Evolutionary conservation across 2,888 invertebrate genomes (phyloP).

Genomic region (Apoda limacodes): DNA sequence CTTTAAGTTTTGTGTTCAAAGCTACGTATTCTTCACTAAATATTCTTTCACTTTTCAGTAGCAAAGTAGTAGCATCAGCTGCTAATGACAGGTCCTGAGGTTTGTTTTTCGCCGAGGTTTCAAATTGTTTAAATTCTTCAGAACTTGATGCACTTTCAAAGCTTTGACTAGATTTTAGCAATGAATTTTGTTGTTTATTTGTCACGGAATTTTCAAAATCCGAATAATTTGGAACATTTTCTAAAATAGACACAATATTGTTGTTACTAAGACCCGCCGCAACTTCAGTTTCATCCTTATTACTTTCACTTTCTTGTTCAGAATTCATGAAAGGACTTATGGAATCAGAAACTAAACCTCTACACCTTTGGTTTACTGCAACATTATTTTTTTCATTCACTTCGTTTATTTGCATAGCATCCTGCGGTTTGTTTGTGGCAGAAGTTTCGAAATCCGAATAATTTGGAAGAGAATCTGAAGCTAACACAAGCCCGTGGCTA

Average conservation of each 20-base stretch:
- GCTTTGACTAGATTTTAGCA: constrained; percentile 35
- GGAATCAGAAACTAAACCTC: too few relatives aligned
- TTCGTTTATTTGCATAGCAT: too few relatives aligned
- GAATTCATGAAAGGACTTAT: too few relatives aligned
- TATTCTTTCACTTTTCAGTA: constrained; percentile 40
- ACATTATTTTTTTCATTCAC: too few relatives aligned
- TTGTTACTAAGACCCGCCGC: constrained; percentile 31
- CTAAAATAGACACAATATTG: constrained; percentile 26
- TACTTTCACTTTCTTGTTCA: too few relatives aligned
- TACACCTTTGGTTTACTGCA: too few relatives aligned
- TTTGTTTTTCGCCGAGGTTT: constrained; percentile 35
- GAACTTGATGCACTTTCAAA: constrained; percentile 37
- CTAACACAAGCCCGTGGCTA: too few relatives aligned
- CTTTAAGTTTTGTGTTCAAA: too few relatives aligned
- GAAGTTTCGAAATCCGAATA: too few relatives aligned
- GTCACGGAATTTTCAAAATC: constrained; percentile 45
- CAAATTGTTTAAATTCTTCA: constrained; percentile 44
- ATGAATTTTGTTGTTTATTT: constrained; percentile 39
- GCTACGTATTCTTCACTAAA: constrained; percentile 27
- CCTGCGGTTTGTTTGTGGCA: too few relatives aligned
- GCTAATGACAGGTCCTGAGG: constrained; percentile 49
- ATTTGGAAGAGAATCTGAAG: too few relatives aligned
- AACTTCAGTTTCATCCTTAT: constrained; percentile 31
- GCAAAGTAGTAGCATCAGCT: constrained; percentile 39
- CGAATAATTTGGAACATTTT: constrained; percentile 37